phyloP scores from a whole-genome alignment of 2,113 vertebrate genomes.

The Rattus rattus region DNA sequence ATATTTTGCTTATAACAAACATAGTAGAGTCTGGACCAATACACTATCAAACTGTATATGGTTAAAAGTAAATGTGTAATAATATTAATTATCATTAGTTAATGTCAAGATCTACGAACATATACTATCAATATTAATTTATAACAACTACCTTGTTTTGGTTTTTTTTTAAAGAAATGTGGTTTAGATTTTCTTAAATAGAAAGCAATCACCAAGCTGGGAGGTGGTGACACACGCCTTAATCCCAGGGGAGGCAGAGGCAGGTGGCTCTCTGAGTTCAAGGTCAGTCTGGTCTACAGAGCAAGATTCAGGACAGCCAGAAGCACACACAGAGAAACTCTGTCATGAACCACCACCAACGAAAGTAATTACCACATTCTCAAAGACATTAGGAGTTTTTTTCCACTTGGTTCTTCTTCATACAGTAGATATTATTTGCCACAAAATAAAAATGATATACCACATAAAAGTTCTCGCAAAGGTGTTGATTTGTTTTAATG shows the following conservation, averaged over 20 bases:
- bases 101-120: constrained; percentile 20
- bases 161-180: neutral
- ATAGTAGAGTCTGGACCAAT: neutral
- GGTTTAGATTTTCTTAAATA: constrained; percentile 42
- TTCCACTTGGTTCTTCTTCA: neutral
- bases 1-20: neutral
- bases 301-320: neutral
- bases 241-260: neutral
- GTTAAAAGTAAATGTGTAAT: neutral
- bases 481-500: constrained; percentile 22
- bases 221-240: neutral
- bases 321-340: neutral
- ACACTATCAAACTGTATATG: neutral
- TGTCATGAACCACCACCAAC: neutral
- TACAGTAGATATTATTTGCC: constrained; percentile 11
- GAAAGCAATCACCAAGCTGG: constrained; percentile 33
- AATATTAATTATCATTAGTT: constrained; percentile 4
- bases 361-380: neutral
- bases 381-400: neutral
- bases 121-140: constrained; percentile 37
- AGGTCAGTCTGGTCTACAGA: neutral
- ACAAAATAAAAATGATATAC: constrained; percentile 40
- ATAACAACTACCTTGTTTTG: neutral
- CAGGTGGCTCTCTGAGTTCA: neutral
- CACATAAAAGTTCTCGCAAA: constrained; percentile 32